phyloP scores from a whole-genome alignment of 2,113 vertebrate species.

The Myiozetetes cayanensis region DNA sequence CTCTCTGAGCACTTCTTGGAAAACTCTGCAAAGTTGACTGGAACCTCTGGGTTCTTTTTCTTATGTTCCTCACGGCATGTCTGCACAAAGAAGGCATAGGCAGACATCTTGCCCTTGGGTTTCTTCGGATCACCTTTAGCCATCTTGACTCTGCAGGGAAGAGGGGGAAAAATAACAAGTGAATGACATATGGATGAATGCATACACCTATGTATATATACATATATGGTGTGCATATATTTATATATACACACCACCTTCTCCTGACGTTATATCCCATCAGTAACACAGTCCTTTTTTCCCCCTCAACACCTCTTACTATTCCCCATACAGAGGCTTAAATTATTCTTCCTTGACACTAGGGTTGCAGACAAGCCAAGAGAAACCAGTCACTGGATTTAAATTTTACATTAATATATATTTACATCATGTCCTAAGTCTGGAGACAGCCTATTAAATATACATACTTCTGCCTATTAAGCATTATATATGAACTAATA shows the following conservation, averaged over 20 bases:
- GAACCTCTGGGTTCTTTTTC: conserved; percentile 87
- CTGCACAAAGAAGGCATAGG: conserved; percentile 90
- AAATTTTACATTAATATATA: background rate
- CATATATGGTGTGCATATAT: rapidly evolving
- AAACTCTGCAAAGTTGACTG: conserved; percentile 88
- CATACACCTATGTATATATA: rapidly evolving
- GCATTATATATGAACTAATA: background rate
- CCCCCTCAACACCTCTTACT: rapidly evolving
- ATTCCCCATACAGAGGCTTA: background rate
- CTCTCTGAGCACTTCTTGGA: conserved; percentile 88
- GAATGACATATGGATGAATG: rapidly evolving
- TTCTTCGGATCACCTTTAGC: conserved; percentile 90
- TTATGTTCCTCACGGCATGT: conserved; percentile 88
- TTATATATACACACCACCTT: rapidly evolving
- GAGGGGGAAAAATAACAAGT: background rate
- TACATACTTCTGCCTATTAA: background rate
- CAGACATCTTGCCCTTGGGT: conserved; percentile 90
- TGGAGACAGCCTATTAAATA: background rate
- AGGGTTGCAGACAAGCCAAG: background rate
- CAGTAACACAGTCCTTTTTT: background rate
- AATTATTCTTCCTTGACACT: background rate
- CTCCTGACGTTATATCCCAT: rapidly evolving
- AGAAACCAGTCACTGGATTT: background rate
- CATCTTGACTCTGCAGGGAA: conserved; percentile 72
- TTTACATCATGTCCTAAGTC: background rate